Base-by-base conservation (phyloP, 2,888 invertebrate species). In the Trisateles emortualis region DNA sequence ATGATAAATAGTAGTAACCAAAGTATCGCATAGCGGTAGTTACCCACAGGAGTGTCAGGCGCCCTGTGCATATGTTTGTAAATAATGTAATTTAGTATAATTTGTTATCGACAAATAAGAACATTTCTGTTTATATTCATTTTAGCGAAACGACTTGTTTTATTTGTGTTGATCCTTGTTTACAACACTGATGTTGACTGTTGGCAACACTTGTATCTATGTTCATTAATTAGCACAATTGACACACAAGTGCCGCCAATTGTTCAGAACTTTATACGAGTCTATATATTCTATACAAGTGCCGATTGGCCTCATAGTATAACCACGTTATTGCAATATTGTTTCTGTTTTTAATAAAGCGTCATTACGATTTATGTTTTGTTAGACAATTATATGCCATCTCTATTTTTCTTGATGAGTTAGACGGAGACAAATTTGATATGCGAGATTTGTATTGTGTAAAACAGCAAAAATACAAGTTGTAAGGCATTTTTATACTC, bases 1-100 rank as follows among this genome's bases (percentile, higher is more conserved):
- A 70, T 75, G 73, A 79, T 81, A 80, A 76, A 77, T 80, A 72
- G 72, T 76, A 65, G 56, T 66, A 66, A 68, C 75, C 70, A 71
- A 71, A 71, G 70, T 67, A 64, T 71, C 72, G 72, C 72, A 59
- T 72, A 78, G 81, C 75, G 76, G 73, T 78, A 79, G 81, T 80
- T 78, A 80, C 76, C 77, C 72, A 65, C 61, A 61, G 60, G 66
- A 64, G 47, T 51, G 70, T 33, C 55, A 30, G 48, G 45, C 58
- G 62, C 63, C 69, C 66, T 61, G 63, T 59, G 66, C 52, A 65
- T 42, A 58, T 59, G 52, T 59, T 57, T 81, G 81, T 83, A 81
- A 72, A 81, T 83, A 81, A 51, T 73, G 51, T 76, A 71, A 58
- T 58, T 48, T 75, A 75, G 71, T 59, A 45, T 68, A 51, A 64